Evolutionary conservation across 2,888 invertebrate species (phyloP), one percentile per base, ranked within the genome.

Genomic region (Drosophila lacicola): DNA sequence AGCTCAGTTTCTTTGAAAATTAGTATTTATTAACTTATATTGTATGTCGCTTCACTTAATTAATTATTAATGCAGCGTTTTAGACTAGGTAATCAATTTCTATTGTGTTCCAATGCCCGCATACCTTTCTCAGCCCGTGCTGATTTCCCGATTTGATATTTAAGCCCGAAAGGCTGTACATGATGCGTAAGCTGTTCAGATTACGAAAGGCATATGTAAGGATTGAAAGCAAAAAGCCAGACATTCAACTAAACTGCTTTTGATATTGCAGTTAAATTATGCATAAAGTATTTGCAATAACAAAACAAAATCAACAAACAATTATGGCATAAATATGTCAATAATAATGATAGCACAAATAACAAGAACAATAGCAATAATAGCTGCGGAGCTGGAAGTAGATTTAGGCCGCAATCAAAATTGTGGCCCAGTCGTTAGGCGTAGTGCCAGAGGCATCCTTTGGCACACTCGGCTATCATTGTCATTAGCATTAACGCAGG

Each of bases 241-340:
- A 25, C 29, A 29, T 29, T 29, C 29, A 29, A 29, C 21, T 54
- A 37, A 63, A 42, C 29, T 5, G 61, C 61, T 63, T 49, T 33
- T 34, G 46, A 14, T 47, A 41, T 41, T 41, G 45, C 45, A 34
- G 57, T 5, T 73, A 69, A 69, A 53, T 67, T 37, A 63, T 70
- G 70, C 74, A 70, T 74, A 45, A 60, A 65, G 50, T 66, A 50
- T 29, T 66, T 76, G 60, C 70, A 70, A 70, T 75, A 75, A 63
- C 58, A 77, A 62, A 37, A 51, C 46, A 44, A 70, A 42, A 62
- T 65, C 74, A 79, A 42, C 68, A 68, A 58, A 49, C 71, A 80
- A 76, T 77, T 67, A 73, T 62, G 49, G 53, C 65, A 67, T 67
- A 78, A 78, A 85, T 70, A 73, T 75, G 78, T 83, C 78, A 77